These are phyloP conservation scores for Plestiodon gilberti DNA, from an alignment of 2,113 vertebrate species.

Conservation along the genomic window DNA sequence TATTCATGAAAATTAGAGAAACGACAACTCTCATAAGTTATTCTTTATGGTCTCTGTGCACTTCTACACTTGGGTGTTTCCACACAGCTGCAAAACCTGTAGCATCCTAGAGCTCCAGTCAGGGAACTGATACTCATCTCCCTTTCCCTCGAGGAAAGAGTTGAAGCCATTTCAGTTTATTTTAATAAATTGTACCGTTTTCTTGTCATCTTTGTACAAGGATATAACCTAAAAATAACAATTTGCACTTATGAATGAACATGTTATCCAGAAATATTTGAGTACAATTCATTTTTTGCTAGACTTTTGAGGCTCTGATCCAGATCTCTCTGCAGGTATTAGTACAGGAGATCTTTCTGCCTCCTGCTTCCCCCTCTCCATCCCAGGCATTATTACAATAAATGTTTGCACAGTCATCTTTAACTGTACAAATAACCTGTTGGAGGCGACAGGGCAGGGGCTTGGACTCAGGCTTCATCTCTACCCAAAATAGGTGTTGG, in stretches of 20 bases:
- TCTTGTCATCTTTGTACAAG: not conserved
- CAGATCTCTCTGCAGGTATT: not conserved
- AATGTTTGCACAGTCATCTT: not conserved
- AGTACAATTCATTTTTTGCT: not conserved
- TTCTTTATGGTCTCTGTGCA: not conserved
- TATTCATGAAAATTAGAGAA: not conserved
- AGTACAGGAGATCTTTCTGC: not conserved
- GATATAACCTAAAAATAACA: not conserved
- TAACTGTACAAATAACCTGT: not conserved
- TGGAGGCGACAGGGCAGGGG: not conserved
- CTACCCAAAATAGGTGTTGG: too few relatives aligned
- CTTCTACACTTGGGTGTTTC: not conserved
- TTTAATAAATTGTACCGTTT: not conserved
- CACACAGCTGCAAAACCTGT: not conserved
- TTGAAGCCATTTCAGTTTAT: not conserved
- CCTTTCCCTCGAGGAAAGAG: too few relatives aligned
- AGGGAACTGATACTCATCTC: not conserved
- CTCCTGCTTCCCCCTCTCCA: not conserved
- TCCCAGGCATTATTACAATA: not conserved
- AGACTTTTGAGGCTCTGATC: not conserved
- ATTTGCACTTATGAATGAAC: not conserved
- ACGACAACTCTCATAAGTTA: not conserved
- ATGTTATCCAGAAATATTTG: not conserved
- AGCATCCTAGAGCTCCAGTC: not conserved
- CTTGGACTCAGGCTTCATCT: too few relatives aligned